Base-by-base conservation (phyloP, 1,140 invertebrate species). In the Muscidifurax raptorellus region DNA sequence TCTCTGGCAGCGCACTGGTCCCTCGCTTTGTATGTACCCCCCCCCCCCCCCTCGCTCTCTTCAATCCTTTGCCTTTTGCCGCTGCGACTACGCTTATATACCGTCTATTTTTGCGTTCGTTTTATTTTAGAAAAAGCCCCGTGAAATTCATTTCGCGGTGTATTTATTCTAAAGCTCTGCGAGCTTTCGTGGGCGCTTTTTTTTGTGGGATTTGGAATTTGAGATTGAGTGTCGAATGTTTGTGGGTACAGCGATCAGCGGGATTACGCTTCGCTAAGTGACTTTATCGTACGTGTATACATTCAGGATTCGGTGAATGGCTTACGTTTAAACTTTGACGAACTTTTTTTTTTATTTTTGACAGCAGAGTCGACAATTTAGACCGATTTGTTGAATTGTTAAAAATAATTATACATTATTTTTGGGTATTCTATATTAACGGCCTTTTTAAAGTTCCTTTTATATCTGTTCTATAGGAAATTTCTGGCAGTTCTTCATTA, bases 1-100 rank as follows among this genome's bases (percentile, higher is more conserved):
- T 47, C 79, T 32, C 71, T 28, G 36, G 30, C 79, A 25, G 69
- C 78, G 18, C 79, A 28, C n/a, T 72, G 40, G 40, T 80, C 44
- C 44, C 30, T 67, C 78, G 52, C 52, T 22, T 59, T 59, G 52
- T 59, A 59, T 7, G 18, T 59, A 6, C 52, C 7, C 52, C 15
- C 52, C 5, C 22, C 44, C 44, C 44, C 7, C n/a, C 64, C 6
- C 64, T 66, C 22, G 5, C 22, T 69, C 25, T 69, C 28, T 69
- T 69, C 66, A 69, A 69, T 69, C 15, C 28, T 27, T 66, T 28
- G 66, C 66, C 66, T 30, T 69, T 69, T 69, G 27, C 28, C 27
- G 27, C 10, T 69, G 10, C 66, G 66, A 69, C 25, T 69, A 9
- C 27, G 66, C 6, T 22, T 64, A 40, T 47, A 59, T 28, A 30